Base-by-base conservation (phyloP, 2,113 vertebrate species). In the Lethenteron reissneri region DNA sequence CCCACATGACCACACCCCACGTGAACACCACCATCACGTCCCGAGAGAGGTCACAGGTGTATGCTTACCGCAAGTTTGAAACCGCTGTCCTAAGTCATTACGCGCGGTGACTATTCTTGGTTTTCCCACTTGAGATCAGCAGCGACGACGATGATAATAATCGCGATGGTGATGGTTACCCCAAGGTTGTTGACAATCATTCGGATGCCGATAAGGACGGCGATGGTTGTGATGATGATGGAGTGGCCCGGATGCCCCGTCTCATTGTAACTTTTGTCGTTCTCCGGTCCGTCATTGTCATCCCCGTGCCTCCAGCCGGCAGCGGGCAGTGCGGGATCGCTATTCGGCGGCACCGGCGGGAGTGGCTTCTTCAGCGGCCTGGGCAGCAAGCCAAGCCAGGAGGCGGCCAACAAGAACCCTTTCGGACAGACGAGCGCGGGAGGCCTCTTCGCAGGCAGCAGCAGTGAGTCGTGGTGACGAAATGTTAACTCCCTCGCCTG, bases 391-490 rank as follows among this genome's bases (percentile, higher is more conserved):
- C 94, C 92, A 58, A 96, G 88, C 56, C 89, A 94, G 75, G 94
- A 96, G 6, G 89, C 92, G 4, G 89, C 87, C 74, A 95, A 83
- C 80, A 97, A 96, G 78, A 99, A 99, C 81, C 94, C 94, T 0
- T 99, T 99, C 58, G 83, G 88, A 58, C 75, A 86, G 1, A 70
- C 83, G 13, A 72, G 80, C 21, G 74, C 84, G 9, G 84, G 81
- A 71, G 82, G 83, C 72, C 83, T 81, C 70, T 78, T 83, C 1
- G 13, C 81, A 56, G 72, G 80, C 72, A 72, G 81, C 68, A 74
- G 79, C 72, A 85, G 85, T 86, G 77, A 84, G 84, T 79, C 56
- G 72, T 76, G 70, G 69, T 73, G 75, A 58, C 72, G 64, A 14
- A 19, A 41, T 41, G 41, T 7, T 41, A 41, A 41, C 41, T 41